Conservation (phyloP, 2,797 vertebrate species). For the Crocodylus rhombifer region DNA sequence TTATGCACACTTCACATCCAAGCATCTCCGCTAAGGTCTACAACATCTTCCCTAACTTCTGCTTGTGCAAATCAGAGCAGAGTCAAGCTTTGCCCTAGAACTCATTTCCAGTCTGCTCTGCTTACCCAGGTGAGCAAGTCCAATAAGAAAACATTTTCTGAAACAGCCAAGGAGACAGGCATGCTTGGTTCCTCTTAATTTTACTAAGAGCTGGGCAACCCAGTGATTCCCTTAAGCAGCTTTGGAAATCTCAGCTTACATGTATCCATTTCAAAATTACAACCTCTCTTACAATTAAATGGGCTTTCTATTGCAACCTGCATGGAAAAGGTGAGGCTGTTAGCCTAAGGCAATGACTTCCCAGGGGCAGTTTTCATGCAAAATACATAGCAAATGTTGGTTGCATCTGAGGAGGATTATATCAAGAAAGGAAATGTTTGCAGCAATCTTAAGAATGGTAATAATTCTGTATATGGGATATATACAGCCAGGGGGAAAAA, state of each 20-base stretch:
- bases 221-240: background rate
- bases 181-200: background rate
- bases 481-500: background rate
- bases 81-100: background rate
- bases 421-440: background rate
- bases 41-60: background rate
- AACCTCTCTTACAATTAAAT: conserved; percentile 28
- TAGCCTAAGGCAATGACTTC: background rate
- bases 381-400: background rate
- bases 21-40: background rate
- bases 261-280: background rate
- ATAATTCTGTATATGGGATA: background rate
- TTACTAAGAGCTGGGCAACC: background rate
- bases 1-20: fast-evolving
- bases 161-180: background rate
- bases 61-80: background rate
- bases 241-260: background rate
- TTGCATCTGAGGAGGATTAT: background rate
- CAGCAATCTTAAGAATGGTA: background rate
- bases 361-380: background rate
- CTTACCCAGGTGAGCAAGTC: background rate
- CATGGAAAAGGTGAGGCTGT: background rate
- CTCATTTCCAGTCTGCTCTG: background rate
- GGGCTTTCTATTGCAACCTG: background rate
- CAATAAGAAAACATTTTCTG: background rate